These are phyloP conservation scores for Danio albolineatus DNA, from an alignment of 2,797 vertebrate species.

Conservation along the genomic window DNA sequence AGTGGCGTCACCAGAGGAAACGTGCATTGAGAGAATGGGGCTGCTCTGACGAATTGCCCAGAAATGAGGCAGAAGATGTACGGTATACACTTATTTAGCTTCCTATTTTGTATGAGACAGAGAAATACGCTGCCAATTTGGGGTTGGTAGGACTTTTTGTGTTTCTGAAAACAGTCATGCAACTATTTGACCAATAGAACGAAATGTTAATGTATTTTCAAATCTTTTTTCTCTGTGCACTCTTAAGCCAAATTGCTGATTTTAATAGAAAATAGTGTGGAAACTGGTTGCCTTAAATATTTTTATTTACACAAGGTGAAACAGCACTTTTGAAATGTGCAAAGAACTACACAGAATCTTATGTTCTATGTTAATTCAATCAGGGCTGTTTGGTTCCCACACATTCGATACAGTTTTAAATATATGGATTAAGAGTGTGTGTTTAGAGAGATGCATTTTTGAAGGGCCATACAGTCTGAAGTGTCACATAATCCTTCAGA, in stretches of 20 bases:
- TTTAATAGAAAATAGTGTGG: too few species aligned
- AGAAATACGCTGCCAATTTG: neutral
- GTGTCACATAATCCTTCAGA: neutral
- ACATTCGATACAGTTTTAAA: too few species aligned
- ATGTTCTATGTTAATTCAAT: too few species aligned
- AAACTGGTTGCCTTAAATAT: too few species aligned
- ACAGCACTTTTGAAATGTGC: too few species aligned
- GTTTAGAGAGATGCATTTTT: neutral
- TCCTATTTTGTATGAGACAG: neutral
- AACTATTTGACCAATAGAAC: neutral
- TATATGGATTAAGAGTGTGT: too few species aligned
- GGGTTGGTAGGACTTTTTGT: neutral
- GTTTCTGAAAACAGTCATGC: neutral
- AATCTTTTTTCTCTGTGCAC: too few species aligned
- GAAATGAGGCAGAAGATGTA: conserved; percentile 9
- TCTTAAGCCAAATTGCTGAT: too few species aligned
- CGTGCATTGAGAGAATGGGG: conserved; percentile 53
- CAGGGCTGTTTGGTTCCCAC: too few species aligned
- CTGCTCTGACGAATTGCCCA: conserved; percentile 56
- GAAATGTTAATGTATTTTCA: neutral
- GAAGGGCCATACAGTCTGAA: neutral
- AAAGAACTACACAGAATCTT: too few species aligned
- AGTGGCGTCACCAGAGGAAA: conserved; percentile 47
- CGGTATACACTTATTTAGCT: conserved; percentile 5
- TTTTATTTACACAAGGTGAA: too few species aligned